phyloP scores from a whole-genome alignment of 2,797 vertebrate species.

The Pseudochirops corinnae region DNA sequence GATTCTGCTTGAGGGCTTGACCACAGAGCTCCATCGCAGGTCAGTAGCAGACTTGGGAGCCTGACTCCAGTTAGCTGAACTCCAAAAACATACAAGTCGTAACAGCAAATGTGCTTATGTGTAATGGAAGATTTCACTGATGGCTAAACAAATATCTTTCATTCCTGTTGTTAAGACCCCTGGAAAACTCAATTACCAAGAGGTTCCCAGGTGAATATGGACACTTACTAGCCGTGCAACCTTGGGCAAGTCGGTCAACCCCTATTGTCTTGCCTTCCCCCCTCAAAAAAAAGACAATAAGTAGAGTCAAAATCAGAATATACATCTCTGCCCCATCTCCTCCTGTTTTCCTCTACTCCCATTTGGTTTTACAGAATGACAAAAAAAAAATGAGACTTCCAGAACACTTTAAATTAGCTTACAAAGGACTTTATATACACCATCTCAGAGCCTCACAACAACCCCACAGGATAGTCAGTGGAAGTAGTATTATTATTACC shows the following conservation, averaged over 20 bases:
- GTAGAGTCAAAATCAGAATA: neutral
- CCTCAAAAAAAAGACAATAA: neutral
- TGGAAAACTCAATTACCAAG: neutral
- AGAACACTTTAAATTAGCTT: slow-evolving; percentile 20
- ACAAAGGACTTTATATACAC: neutral
- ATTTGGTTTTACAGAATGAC: neutral
- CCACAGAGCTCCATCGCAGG: neutral
- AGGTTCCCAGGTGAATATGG: neutral
- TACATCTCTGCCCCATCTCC: neutral
- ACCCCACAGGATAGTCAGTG: neutral
- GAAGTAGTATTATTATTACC: neutral
- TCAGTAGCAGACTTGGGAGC: neutral
- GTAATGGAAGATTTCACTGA: neutral
- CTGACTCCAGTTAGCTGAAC: neutral
- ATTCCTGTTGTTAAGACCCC: neutral
- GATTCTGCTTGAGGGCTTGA: neutral
- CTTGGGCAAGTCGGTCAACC: too few species aligned
- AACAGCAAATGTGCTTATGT: neutral
- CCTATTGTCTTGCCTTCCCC: too few species aligned
- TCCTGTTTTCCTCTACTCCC: neutral
- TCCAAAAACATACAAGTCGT: neutral
- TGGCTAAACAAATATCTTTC: neutral
- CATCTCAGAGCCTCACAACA: slow-evolving; percentile 2
- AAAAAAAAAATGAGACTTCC: neutral
- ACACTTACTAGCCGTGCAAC: too few species aligned